Percentiles rank a stretch among this genome's conserved stretches.
Conservation (phyloP, 2,113 vertebrate genomes). For the Dicerorhinus sumatrensis region DNA sequence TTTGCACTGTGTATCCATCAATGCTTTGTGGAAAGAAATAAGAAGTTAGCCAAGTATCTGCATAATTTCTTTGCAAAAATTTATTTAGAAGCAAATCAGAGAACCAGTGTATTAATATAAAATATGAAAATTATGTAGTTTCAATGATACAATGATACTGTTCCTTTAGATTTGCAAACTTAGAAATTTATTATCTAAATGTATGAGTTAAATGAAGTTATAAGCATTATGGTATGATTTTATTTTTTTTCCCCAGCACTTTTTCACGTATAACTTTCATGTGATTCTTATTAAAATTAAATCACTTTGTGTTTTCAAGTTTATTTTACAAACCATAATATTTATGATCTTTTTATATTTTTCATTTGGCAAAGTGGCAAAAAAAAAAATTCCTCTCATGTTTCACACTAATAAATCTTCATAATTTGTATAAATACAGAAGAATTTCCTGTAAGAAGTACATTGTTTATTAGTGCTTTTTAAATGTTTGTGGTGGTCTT, state of each 20-base stretch:
- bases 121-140: background rate
- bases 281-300: background rate
- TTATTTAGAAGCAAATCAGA: background rate
- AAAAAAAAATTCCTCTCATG: background rate
- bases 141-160: background rate
- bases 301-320: background rate
- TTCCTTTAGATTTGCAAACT: background rate
- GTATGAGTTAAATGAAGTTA: background rate
- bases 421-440: background rate
- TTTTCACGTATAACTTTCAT: background rate
- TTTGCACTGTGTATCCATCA: background rate
- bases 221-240: background rate
- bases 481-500: background rate
- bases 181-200: background rate
- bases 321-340: background rate
- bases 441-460: background rate
- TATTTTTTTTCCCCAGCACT: background rate
- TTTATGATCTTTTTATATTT: background rate
- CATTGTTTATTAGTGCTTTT: background rate
- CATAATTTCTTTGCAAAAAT: background rate
- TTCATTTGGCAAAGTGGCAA: background rate
- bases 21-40: background rate
- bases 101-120: background rate
- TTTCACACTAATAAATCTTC: background rate
- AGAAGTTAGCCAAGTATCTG: background rate